Evolutionary conservation across 2,888 invertebrate species (phyloP).

Genomic region (Opisthograptis luteolata): DNA sequence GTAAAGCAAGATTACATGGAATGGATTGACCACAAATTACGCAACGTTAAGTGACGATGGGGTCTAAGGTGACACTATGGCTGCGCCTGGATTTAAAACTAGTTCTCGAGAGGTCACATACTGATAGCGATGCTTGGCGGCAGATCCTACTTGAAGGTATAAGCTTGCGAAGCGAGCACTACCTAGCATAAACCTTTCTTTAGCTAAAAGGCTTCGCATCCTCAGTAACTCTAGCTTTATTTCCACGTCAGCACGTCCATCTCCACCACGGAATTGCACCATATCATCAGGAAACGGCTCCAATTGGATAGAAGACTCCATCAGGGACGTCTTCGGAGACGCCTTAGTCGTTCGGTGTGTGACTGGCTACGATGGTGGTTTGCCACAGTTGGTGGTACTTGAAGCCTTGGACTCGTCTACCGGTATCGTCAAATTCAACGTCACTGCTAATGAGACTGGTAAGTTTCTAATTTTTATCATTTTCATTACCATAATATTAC

Average conservation of each 20-base stretch:
- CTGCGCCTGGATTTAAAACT: too few relatives aligned
- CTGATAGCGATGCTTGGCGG: too few relatives aligned
- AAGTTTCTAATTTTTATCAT: constrained; percentile 17
- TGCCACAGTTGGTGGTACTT: constrained; percentile 92
- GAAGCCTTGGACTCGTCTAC: constrained; percentile 91
- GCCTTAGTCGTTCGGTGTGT: constrained; percentile 91
- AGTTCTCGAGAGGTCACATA: too few relatives aligned
- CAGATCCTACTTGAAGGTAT: too few relatives aligned
- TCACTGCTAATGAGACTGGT: constrained; percentile 86
- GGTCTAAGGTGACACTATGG: too few relatives aligned
- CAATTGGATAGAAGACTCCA: constrained; percentile 74
- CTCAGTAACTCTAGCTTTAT: not conserved
- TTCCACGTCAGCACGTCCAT: constrained; percentile 87
- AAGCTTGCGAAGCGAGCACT: too few relatives aligned
- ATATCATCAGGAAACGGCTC: constrained; percentile 86
- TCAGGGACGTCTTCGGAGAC: constrained; percentile 64
- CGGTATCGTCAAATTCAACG: constrained; percentile 88
- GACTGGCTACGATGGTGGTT: constrained; percentile 94
- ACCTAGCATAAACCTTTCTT: too few relatives aligned
- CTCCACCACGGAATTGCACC: constrained; percentile 93
- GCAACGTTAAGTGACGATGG: too few relatives aligned
- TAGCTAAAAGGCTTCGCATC: too few relatives aligned
- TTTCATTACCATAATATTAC: too few relatives aligned
- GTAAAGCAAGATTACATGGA: too few relatives aligned
- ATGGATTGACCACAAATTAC: too few relatives aligned